Base-by-base conservation (phyloP, 2,797 vertebrate genomes). In the Anabacerthia variegaticeps region DNA sequence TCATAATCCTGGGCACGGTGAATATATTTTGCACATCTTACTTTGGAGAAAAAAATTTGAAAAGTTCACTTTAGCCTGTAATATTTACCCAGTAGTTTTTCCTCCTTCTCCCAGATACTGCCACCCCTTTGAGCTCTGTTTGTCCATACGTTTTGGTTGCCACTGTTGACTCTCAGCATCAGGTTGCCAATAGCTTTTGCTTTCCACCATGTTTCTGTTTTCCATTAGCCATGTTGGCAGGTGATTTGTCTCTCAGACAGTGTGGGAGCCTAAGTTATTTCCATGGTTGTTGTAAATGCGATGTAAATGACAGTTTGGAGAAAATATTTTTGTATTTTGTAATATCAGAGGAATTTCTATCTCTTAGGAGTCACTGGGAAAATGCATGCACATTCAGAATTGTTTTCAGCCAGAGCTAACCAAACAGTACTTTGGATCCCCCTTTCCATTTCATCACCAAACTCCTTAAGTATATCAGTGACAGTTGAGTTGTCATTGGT, bases 311-410 rank as follows among this genome's bases (percentile, higher is more conserved):
- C 98, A 98, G 97, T 98, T 98, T 96, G 98, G 98, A 98, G 98
- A 98, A 99, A 99, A 99, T 99, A 99, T 99, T 99, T 99, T 99
- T 99, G 99, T 99, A 99, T 99, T 99, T 99, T 99, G 98, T 99
- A 99, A 98, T 98, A 98, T 99, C 99, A 99, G 98, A 99, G 98
- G 98, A 98, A 98, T 98, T 98, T 99, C 98, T 99, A 99, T 99
- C 99, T 98, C 96, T 96, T 98, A 98, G 97, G 96, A 97, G 95
- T 97, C 97, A 93, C 97, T 97, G 97, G 96, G 96, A 96, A 97
- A 92, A 95, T 62, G 96, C 98, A 98, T 98, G 98, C 96, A 81
- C 44, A 6, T 88, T 92, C 87, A 52, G 94, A 95, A 30, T 95
- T 91, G 92, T 96, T 96, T 97, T 96, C 93, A 91, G 92, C 95